Evolutionary conservation across 1,140 invertebrate genomes (phyloP), one percentile per base, ranked within the genome.

Genomic region (Oedothorax gibbosus): DNA sequence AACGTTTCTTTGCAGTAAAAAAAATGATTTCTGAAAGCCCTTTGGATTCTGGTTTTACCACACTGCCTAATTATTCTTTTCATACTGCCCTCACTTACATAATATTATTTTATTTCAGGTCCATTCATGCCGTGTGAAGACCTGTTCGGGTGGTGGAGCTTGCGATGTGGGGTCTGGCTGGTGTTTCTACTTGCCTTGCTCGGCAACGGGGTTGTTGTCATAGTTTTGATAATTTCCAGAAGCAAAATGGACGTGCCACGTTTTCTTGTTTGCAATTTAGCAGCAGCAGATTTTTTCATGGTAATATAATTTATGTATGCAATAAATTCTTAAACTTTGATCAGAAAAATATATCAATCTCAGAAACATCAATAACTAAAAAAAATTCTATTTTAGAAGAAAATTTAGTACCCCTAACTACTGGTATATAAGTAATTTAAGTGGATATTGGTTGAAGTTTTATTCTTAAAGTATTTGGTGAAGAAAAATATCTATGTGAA

Each of bases 111-210:
- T 11, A 20, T 84, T 84, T 50, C 91, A 94, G 97, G 97, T 85
- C 97, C 98, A 0, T 99, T 99, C 90, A 91, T 98, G 87, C 98
- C 98, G 0, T 99, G 98, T 89, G 94, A 96, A 88, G 97, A 99
- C 90, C 91, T 99, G 60, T 98, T 99, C 90, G 97, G 98, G 88
- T 99, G 97, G 97, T 99, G 97, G 98, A 97, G 96, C 1, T 91
- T 99, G 75, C 93, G 97, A 56, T 99, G 97, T 88, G 97, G 97
- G 2, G 96, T 99, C 9, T 99, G 98, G 98, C 94, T 98, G 53
- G 97, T 99, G 8, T 98, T 99, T 90, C 92, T 98, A n/a, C 91
- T 98, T 65, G 96, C 97, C 7, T 93, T 99, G 90, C 92, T 99
- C 8, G 97, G 98, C n/a, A 99, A 99, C 89, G 97, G 96, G 20